Conservation (phyloP, 2,888 invertebrate species). For the Rotaria magnacalcarata region DNA sequence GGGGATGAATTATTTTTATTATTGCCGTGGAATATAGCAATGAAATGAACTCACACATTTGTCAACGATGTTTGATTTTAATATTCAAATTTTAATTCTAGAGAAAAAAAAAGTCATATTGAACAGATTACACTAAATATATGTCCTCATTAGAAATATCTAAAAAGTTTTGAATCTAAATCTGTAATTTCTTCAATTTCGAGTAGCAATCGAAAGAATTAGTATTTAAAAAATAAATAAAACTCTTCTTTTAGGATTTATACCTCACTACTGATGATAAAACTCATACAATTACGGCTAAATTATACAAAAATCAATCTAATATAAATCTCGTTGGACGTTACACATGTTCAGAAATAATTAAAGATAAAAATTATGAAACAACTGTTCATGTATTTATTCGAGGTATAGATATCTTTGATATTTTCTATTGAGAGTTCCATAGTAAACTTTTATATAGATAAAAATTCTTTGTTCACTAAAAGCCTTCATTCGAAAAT, state of each 20-base stretch:
- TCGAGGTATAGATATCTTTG: background rate
- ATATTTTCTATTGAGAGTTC: background rate
- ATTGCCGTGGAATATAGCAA: too few relatives aligned
- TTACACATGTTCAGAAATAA: constrained; percentile 14
- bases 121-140: too few relatives aligned
- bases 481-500: background rate
- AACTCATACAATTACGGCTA: background rate
- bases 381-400: background rate
- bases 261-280: background rate
- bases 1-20: too few relatives aligned
- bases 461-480: background rate
- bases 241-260: background rate
- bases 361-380: background rate
- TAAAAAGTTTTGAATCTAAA: too few relatives aligned
- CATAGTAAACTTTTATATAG: background rate
- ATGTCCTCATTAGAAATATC: too few relatives aligned
- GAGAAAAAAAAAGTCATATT: too few relatives aligned
- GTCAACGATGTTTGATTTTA: too few relatives aligned
- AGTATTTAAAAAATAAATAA: background rate
- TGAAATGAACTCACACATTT: too few relatives aligned
- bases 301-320: background rate
- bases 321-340: background rate
- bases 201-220: too few relatives aligned
- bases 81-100: too few relatives aligned
- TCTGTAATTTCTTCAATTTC: too few relatives aligned